These are phyloP conservation scores for Rhagium mordax DNA, from an alignment of 2,888 invertebrate species.

Conservation along the genomic window DNA sequence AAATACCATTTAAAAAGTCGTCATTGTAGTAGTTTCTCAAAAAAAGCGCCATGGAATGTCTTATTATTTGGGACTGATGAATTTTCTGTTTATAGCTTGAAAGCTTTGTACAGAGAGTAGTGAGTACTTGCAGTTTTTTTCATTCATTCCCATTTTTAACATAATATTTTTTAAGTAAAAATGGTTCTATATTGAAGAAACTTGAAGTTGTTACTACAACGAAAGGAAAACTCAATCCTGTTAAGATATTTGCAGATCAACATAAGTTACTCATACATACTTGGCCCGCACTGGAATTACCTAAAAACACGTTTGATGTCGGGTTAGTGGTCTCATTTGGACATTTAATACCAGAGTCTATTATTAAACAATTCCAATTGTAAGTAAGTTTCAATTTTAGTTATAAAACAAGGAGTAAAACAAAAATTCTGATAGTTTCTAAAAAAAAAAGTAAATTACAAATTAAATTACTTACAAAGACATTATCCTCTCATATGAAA, in stretches of 20 bases:
- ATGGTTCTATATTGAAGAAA: slow-evolving; percentile 70
- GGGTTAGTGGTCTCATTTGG: slow-evolving; percentile 97
- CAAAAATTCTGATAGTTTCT: too few relatives aligned
- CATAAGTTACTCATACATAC: slow-evolving; percentile 75
- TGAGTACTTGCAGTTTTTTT: slow-evolving; percentile 66
- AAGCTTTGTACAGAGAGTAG: slow-evolving; percentile 79
- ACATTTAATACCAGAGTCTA: slow-evolving; percentile 83
- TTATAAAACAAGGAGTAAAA: background rate
- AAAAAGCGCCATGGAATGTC: slow-evolving; percentile 72
- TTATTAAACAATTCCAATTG: slow-evolving; percentile 87
- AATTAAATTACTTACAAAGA: too few relatives aligned
- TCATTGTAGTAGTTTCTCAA: slow-evolving; percentile 1
- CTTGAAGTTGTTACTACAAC: slow-evolving; percentile 83
- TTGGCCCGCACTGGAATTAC: slow-evolving; percentile 59
- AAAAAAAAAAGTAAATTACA: too few relatives aligned
- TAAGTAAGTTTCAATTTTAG: slow-evolving; percentile 71
- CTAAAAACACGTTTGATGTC: slow-evolving; percentile 78
- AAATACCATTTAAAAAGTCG: background rate
- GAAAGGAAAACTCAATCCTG: slow-evolving; percentile 75
- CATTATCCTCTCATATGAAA: too few relatives aligned
- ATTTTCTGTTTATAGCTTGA: slow-evolving; percentile 85
- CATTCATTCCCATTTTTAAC: background rate
- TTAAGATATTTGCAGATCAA: slow-evolving; percentile 79
- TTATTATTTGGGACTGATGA: slow-evolving; percentile 91
- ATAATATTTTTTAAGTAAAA: slow-evolving; percentile 71